Evolutionary conservation across 2,888 invertebrate genomes (phyloP).

Genomic region (Anaspis maculata): DNA sequence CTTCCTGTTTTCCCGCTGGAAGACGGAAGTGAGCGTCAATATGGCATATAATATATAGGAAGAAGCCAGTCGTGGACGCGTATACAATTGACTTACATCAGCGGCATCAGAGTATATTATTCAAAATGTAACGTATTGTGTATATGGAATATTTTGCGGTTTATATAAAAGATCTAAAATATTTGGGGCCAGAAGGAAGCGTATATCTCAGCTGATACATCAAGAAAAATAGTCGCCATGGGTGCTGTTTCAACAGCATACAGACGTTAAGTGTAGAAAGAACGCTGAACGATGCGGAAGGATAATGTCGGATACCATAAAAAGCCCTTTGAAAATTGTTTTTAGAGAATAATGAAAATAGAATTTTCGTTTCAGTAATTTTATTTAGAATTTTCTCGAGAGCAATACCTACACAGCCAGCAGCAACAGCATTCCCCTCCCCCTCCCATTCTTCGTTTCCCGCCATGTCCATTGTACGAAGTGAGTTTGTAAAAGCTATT

Average conservation of each 20-base stretch:
- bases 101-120: constrained; percentile 12
- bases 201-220: constrained; percentile 33
- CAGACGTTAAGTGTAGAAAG: constrained; percentile 15
- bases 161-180: constrained; percentile 28
- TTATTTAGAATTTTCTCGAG: too few relatives aligned
- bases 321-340: constrained; percentile 11
- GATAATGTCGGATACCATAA: constrained; percentile 14
- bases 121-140: constrained; percentile 11
- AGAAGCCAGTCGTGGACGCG: too few relatives aligned
- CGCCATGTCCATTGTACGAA: too few relatives aligned
- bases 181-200: constrained; percentile 26
- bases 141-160: constrained; percentile 19
- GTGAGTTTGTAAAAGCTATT: neutral
- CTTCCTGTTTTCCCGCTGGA: too few relatives aligned
- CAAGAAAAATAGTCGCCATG: constrained; percentile 33
- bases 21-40: too few relatives aligned
- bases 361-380: too few relatives aligned
- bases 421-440: too few relatives aligned
- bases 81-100: constrained; percentile 8
- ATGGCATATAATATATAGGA: too few relatives aligned
- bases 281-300: constrained; percentile 12
- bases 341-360: constrained; percentile 9
- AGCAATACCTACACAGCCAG: too few relatives aligned
- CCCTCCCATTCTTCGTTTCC: too few relatives aligned
- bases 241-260: constrained; percentile 28